Base-by-base conservation (phyloP, 2,113 vertebrate genomes). In the Lynx canadensis region DNA sequence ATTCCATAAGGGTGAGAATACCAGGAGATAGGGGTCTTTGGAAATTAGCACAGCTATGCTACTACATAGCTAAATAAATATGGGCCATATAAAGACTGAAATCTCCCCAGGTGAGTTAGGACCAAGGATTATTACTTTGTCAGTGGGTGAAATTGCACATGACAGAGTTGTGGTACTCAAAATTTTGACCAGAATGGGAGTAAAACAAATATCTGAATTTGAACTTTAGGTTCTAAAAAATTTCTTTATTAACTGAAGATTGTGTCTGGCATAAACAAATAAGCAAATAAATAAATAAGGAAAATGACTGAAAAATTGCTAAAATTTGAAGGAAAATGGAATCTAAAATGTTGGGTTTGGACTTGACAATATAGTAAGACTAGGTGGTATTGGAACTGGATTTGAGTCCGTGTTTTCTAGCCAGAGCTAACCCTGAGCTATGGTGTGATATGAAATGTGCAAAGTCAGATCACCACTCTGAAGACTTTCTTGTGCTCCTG, bases 121-220 rank as follows among this genome's bases (percentile, higher is more conserved):
- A 89, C 16, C 33, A 71, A 85, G 29, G 50, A 83, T 36, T 89
- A 63, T 86, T 66, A 50, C 45, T 60, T 76, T 81, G 76, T 41
- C 21, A 65, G 11, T 36, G 38, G 50, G 16, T 87, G 33, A 73
- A 79, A 94, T 71, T 93, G 50, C 55, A 79, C 10, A 76, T 71
- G 60, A 52, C 29, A 78, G 86, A 83, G 31, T 65, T 86, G 25
- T 88, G 38, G 33, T 66, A 60, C 6, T 68, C n/a, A 76, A 86
- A 21, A 23, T 87, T 91, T 82, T 71, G 81, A 91, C 21, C 21
- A 86, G 50, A 91, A 79, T 45, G 41, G 27, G 45, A 87, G 84
- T 96, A 74, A 94, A 88, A 66, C 23, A 93, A 76, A 63, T 95
- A 79, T 66, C 55, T 90, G 52, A 66, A 79, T 69, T 60, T 81